phyloP scores from a whole-genome alignment of 2,888 invertebrate species.

The Caenorhabditis sp. region DNA sequence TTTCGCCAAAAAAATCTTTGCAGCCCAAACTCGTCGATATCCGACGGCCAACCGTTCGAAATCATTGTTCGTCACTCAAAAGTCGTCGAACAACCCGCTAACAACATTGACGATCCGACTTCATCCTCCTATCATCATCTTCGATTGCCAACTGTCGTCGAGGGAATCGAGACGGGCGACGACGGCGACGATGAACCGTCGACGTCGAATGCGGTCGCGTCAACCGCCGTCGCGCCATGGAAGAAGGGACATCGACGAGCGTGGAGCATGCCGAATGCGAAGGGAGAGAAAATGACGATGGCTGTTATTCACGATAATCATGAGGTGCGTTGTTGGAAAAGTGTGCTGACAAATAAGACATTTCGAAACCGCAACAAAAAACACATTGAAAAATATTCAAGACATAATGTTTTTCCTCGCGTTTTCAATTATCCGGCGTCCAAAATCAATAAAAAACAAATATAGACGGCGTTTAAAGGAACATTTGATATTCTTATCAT shows the following conservation, averaged over 20 bases:
- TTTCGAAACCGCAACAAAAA: too few species aligned
- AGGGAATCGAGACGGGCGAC: constrained; percentile 16
- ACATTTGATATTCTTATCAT: too few species aligned
- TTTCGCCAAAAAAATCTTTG: constrained; percentile 7
- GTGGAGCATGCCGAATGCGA: constrained; percentile 69
- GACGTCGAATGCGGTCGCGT: constrained; percentile 10
- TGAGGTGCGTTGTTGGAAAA: constrained; percentile 13
- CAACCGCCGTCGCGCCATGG: constrained; percentile 18
- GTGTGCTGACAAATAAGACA: too few species aligned
- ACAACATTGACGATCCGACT: constrained; percentile 24
- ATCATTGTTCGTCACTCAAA: constrained; percentile 65
- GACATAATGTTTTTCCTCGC: too few species aligned
- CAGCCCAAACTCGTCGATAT: constrained; percentile 19
- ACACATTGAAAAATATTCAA: too few species aligned
- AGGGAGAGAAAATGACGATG: constrained; percentile 60
- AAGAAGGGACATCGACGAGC: constrained; percentile 68
- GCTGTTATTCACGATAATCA: constrained; percentile 63
- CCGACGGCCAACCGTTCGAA: constrained; percentile 58
- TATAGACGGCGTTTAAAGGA: too few species aligned
- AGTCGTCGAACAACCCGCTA: constrained; percentile 49
- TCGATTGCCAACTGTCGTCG: constrained; percentile 31
- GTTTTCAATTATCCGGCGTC: too few species aligned
- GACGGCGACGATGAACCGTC: constrained; percentile 22
- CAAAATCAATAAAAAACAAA: too few species aligned
- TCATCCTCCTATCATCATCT: constrained; percentile 6